These are phyloP conservation scores for Pocillopora damicornis DNA, from an alignment of 64 coral and sea anemone species.

Conservation along the genomic window DNA sequence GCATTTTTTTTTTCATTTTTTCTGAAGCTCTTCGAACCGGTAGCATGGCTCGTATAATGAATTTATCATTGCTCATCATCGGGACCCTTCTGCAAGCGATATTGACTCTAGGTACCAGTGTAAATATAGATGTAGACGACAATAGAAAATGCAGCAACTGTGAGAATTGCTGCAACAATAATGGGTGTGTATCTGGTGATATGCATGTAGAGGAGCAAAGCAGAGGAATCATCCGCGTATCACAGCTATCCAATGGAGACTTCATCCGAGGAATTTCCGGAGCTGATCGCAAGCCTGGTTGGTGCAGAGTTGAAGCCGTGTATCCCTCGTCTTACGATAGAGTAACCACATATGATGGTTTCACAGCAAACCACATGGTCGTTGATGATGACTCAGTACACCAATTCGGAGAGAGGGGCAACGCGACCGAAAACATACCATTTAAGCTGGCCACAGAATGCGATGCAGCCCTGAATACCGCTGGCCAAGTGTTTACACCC, in stretches of 20 bases:
- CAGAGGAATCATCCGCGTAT: background rate
- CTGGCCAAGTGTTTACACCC: slow-evolving; percentile 41
- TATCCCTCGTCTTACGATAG: background rate
- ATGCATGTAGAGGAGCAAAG: background rate
- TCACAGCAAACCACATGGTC: background rate
- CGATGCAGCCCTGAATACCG: slow-evolving; percentile 37
- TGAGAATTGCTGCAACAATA: background rate
- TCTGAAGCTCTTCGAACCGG: too few species aligned
- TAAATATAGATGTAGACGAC: too few species aligned
- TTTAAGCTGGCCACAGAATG: background rate
- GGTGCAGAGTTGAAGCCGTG: background rate
- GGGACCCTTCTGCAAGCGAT: too few species aligned
- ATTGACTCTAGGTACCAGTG: too few species aligned
- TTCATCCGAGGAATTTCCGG: background rate
- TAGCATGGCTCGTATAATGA: too few species aligned
- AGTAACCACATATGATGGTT: background rate
- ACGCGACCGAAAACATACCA: background rate
- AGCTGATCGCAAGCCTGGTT: background rate
- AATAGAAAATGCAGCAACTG: too few species aligned
- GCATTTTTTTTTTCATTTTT: too few species aligned
- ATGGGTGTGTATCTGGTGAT: background rate
- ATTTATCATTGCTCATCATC: too few species aligned
- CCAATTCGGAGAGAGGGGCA: background rate
- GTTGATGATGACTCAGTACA: background rate
- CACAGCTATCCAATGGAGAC: background rate